Evolutionary conservation across 2,888 invertebrate species (phyloP).

Genomic region (Dicroscelio sp.): DNA sequence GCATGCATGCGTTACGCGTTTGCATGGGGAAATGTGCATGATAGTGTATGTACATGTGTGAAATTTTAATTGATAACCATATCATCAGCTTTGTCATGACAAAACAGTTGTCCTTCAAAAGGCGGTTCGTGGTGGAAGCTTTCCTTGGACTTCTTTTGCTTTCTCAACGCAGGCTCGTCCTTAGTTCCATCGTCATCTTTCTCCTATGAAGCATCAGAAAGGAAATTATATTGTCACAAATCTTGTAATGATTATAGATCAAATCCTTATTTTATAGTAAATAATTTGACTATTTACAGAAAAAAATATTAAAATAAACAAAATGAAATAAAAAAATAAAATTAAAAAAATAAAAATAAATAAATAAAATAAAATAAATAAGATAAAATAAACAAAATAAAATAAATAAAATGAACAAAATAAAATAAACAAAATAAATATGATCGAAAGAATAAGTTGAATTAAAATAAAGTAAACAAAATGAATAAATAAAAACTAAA

Average conservation of each 20-base stretch:
- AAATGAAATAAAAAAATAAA: no score
- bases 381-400: no score
- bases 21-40: neutral
- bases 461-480: no score
- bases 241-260: neutral
- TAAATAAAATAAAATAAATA: no score
- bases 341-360: no score
- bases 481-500: no score
- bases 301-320: no score
- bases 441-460: no score
- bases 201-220: neutral
- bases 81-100: neutral
- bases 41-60: neutral
- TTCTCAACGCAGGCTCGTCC: neutral
- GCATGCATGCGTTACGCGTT: neutral
- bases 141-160: neutral
- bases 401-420: no score
- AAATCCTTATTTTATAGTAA: neutral
- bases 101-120: neutral
- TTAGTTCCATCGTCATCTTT: neutral
- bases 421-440: no score
- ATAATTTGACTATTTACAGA: no score
- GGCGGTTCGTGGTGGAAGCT: neutral
- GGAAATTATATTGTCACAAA: neutral
- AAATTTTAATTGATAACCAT: neutral